These are phyloP conservation scores for Acyrthosiphon pisum DNA, from an alignment of 1,140 invertebrate species.

Conservation along the genomic window DNA sequence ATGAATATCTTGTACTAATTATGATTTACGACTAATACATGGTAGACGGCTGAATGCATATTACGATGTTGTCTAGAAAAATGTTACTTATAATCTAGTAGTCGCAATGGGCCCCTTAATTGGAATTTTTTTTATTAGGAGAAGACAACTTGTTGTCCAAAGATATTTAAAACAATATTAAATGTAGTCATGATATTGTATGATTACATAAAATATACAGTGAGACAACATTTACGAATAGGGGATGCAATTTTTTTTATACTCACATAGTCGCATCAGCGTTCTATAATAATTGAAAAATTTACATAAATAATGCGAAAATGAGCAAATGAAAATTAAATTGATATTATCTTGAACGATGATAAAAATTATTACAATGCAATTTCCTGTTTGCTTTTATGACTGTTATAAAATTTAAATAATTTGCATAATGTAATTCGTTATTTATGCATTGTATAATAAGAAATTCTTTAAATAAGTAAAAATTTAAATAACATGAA, in stretches of 20 bases:
- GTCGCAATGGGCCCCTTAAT: neutral
- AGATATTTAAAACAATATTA: neutral
- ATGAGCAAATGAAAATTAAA: neutral
- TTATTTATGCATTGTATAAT: neutral
- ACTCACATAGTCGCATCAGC: neutral
- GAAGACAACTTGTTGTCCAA: neutral
- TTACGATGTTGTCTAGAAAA: neutral
- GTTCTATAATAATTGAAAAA: neutral
- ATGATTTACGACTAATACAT: too few species aligned
- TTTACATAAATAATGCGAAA: neutral
- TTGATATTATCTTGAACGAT: neutral
- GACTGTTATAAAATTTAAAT: neutral
- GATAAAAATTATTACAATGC: neutral
- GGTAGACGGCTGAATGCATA: too few species aligned
- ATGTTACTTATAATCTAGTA: neutral
- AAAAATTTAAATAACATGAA: neutral
- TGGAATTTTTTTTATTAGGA: neutral
- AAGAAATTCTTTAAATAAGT: neutral
- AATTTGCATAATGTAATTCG: neutral
- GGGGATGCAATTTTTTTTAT: neutral
- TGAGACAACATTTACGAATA: neutral
- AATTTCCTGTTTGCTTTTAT: constrained; percentile 3
- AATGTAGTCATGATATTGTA: neutral
- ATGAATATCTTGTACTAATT: too few species aligned
- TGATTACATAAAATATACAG: neutral